A percentile compares a stretch with the other conserved stretches of the same genome.
Conservation (phyloP, 2,797 vertebrate species). For the Loris lydekkerianus region DNA sequence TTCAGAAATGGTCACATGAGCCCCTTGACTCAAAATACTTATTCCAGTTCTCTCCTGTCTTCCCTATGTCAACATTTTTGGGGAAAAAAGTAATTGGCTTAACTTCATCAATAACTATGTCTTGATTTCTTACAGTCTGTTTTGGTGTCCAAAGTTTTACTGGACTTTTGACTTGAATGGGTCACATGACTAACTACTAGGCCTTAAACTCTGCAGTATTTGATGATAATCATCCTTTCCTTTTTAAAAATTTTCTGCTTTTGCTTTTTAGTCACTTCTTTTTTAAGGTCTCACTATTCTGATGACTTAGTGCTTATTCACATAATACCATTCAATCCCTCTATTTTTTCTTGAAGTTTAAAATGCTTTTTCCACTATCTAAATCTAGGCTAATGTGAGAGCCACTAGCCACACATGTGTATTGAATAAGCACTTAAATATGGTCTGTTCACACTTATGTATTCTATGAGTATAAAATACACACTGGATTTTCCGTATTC, state of each 20-base stretch:
- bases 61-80: not conserved
- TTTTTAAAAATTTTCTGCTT: not conserved
- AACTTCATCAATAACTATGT: not conserved
- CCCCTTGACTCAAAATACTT: not conserved
- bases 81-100: not conserved
- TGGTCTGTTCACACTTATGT: not conserved
- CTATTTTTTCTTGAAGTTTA: conserved; percentile 28
- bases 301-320: not conserved
- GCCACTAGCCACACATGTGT: not conserved
- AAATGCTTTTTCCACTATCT: not conserved
- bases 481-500: conserved; percentile 9
- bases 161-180: not conserved
- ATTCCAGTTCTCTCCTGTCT: not conserved
- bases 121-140: not conserved
- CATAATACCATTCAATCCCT: not conserved
- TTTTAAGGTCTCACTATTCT: not conserved
- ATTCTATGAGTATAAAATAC: not conserved
- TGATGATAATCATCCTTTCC: not conserved
- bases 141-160: conserved; percentile 8
- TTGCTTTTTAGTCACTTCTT: not conserved
- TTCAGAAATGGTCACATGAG: not conserved
- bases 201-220: not conserved
- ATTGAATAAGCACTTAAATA: not conserved
- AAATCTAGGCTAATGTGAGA: not conserved
- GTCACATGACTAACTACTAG: not conserved